Evolutionary conservation across 2,888 invertebrate species (phyloP), one percentile per base, ranked within the genome.

Genomic region (Helicoverpa assulta): DNA sequence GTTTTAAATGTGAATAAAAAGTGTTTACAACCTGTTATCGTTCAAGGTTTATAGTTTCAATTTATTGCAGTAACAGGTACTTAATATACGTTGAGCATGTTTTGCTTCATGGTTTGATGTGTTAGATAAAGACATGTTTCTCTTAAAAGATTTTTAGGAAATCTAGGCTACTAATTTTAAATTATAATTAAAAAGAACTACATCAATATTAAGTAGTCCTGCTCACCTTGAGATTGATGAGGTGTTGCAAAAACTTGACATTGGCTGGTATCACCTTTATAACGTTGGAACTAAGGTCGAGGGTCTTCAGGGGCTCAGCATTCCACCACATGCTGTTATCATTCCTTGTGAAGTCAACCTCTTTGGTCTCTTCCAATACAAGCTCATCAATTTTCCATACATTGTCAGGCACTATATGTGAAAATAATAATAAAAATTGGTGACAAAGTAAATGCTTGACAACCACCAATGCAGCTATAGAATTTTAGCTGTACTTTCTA

Each of bases 241-340:
- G 96, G 85, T 97, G 97, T 79, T 96, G 96, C 71, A 98, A 95
- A 81, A 96, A 96, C 86, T 96, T 96, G 81, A 98, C 96, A 88
- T 97, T 96, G 47, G 96, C 92, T 66, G 97, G 97, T 85, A 98
- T 94, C 76, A 91, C 92, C 70, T 96, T 96, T 74, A 98, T 93
- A 71, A 96, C 96, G 92, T 98, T 98, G 16, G 97, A 97, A 88
- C 98, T 98, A 65, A 98, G 95, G 91, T 98, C 98, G 78, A 99
- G 96, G 84, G 97, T 97, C 73, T 96, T 97, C 26, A 99, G 93
- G 2, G 98, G 97, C 83, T 97, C 97, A 85, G 97, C 97, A 89
- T 98, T 98, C 98, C 98, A 98, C 99, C 99, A 99, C 76, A 96
- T 96, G 78, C 96, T 96, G 51, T 96, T 96, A 60, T 96, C 96